Base-by-base conservation (phyloP, 2,797 vertebrate genomes). In the Pteropus rufus region DNA sequence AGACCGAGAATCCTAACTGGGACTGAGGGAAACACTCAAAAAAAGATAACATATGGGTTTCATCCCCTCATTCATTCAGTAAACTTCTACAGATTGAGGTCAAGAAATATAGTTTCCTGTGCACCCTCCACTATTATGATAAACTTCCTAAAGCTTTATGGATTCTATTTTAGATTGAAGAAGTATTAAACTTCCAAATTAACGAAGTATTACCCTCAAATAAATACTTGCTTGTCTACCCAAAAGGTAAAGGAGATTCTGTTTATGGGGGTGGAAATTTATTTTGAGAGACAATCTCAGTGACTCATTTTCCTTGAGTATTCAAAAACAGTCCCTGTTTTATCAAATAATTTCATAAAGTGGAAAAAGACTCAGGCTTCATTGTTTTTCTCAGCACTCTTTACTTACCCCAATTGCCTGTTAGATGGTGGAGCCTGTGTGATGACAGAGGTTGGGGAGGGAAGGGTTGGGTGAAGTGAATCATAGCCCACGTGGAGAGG, bases 401-500 rank as follows among this genome's bases (percentile, higher is more conserved):
- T 75, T 89, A 97, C 98, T 99, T 98, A 99, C 99, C 99, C 98
- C 2, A 99, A 99, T 81, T 99, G 99, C 82, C 99, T 98, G 99
- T 99, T 99, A 98, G 99, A 99, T 65, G 99, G 99, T 31, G 99
- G 99, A 0, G 99, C 99, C 98, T 99, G 99, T 31, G 99, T 99
- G 98, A 99, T 99, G 98, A 99, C 99, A 0, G 99, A 99, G 44
- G 99, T 99, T 31, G 99, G 99, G n/a, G 99, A 99, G 10, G 99
- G 99, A 97, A 99, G 98, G 3, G 99, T 99, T 62, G 99, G 99
- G 81, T 99, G 99, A 84, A 99, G 98, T 10, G 99, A 96, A 76
- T 99, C 99, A 84, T 99, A 99, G 84, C 99, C 99, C 98, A 99
- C 95, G 97, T 99, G 99, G 76, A 99, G 99, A 6, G 99, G 99